Percentiles rank a stretch among this genome's conserved stretches.
Conservation (phyloP, 2,797 vertebrate species). For the Thalassophryne amazonica region DNA sequence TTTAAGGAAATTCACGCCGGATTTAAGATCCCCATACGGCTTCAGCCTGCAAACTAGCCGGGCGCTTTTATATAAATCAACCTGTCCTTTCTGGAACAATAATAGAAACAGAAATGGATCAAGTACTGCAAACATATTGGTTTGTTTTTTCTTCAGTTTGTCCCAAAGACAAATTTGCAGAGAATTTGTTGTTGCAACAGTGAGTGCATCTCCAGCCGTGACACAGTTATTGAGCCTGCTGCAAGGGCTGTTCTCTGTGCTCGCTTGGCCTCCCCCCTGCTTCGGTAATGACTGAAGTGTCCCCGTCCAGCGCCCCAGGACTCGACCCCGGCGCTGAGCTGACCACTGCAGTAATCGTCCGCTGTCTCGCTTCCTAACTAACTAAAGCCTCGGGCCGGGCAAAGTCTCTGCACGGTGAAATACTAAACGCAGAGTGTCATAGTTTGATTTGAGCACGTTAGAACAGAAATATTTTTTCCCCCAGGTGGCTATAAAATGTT, state of each 20-base stretch:
- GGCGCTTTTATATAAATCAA: too few relatives aligned
- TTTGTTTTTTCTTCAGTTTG: too few relatives aligned
- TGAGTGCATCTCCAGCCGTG: background rate
- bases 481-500: constrained; percentile 40
- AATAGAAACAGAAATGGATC: too few relatives aligned
- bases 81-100: too few relatives aligned
- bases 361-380: constrained; percentile 41
- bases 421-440: constrained; percentile 30
- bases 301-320: constrained; percentile 45
- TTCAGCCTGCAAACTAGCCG: too few relatives aligned
- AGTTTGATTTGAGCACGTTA: constrained; percentile 27
- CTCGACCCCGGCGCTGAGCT: constrained; percentile 52
- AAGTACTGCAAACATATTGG: too few relatives aligned
- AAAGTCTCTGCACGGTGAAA: constrained; percentile 28
- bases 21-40: too few relatives aligned
- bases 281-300: constrained; percentile 42
- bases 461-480: constrained; percentile 30
- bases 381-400: constrained; percentile 32
- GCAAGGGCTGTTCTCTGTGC: too few relatives aligned
- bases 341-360: constrained; percentile 58
- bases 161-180: too few relatives aligned
- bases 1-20: constrained; percentile 24
- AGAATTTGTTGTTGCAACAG: constrained; percentile 5
- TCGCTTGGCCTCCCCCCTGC: constrained; percentile 6
- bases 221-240: too few relatives aligned